Evolutionary conservation across 2,797 vertebrate genomes (phyloP), one percentile per base, ranked within the genome.

Genomic region (Spatula versicolor): DNA sequence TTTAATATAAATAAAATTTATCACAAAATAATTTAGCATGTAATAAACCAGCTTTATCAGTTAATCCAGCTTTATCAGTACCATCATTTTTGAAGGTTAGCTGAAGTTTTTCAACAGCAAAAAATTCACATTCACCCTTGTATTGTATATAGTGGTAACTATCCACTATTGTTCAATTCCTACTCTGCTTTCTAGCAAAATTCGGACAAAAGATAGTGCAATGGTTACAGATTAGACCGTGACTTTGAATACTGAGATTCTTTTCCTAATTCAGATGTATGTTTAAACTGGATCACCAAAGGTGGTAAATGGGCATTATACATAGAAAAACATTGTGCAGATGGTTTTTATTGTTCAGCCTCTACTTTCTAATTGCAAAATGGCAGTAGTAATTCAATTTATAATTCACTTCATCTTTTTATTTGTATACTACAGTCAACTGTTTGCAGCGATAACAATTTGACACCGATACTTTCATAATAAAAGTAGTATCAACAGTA

Each of bases 391-490:
- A 87, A 71, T 67, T 76, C 9, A 58, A 3, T 18, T 5, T 20
- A 58, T 8, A 35, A 17, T 54, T 68, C 46, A 46, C 15, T 39
- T 75, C 19, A 7, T 52, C 14, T 72, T 43, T 60, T 35, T 13
- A 45, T 17, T 23, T 22, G 10, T 33, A 50, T 72, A 26, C 8
- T 46, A 23, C 3, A 58, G 16, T 55, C 2, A 17, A 37, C 13
- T 69, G n/a, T 69, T 67, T 68, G 20, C 4, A 35, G 15, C 4
- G 13, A 17, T 3, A 81, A 66, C 8, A 81, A 67, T 7, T 25
- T 52, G 39, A 54, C 22, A 48, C 1, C 26, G 22, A 52, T 0
- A 0, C 22, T 67, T 54, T 39, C 3, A 8, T 55, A 71, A 71
- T 52, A 83, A 41, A 71, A 86, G 11, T 33, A 88, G 18, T 48